Conservation (phyloP, 2,888 invertebrate genomes). For the Parnassius apollo region DNA sequence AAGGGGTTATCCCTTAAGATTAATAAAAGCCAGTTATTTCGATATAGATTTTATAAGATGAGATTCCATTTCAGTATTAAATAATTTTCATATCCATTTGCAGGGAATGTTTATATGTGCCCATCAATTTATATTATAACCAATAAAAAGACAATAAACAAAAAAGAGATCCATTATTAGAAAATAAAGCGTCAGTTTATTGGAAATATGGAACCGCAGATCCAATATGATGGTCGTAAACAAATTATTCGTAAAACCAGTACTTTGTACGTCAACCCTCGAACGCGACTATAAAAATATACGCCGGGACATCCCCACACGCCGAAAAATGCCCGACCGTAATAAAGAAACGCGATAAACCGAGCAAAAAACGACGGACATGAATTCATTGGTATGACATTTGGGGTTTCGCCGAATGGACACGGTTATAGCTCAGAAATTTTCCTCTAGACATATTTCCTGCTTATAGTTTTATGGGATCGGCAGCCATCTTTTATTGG, state of each 20-base stretch:
- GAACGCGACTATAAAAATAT: constrained; percentile 57
- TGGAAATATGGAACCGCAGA: constrained; percentile 47
- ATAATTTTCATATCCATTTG: no score
- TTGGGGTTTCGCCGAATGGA: constrained; percentile 70
- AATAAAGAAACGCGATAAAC: constrained; percentile 79
- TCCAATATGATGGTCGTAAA: constrained; percentile 73
- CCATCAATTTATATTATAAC: constrained; percentile 29
- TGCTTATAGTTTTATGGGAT: constrained; percentile 77
- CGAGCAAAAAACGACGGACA: constrained; percentile 73
- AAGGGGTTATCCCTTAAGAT: no score
- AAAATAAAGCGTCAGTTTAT: constrained; percentile 38
- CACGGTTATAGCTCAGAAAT: constrained; percentile 61
- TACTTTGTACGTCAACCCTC: constrained; percentile 54
- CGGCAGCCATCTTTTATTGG: constrained; percentile 74
- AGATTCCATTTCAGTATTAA: no score
- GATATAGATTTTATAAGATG: no score
- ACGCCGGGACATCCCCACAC: constrained; percentile 41
- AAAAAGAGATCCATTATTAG: constrained; percentile 43
- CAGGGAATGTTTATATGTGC: neutral
- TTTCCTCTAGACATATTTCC: constrained; percentile 62
- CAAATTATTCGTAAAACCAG: constrained; percentile 70
- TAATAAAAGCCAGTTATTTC: no score
- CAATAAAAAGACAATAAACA: constrained; percentile 39
- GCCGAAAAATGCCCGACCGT: constrained; percentile 67
- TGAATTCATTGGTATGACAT: constrained; percentile 81